Conservation (phyloP, 1,140 invertebrate species). For the Helicorthomorpha holstii region DNA sequence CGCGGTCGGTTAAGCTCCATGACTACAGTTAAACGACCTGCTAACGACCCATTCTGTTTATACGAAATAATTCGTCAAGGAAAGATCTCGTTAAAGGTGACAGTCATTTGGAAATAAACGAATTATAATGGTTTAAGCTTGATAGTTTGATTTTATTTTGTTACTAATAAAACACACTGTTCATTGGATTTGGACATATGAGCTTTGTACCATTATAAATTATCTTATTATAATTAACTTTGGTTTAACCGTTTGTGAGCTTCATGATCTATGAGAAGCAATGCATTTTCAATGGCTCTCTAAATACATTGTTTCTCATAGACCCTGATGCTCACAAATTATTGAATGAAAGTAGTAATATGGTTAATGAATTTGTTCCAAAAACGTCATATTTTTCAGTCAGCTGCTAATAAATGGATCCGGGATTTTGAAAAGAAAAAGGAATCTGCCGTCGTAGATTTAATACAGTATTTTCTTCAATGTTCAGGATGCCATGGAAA, state of each 20-base stretch:
- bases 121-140: too few species aligned
- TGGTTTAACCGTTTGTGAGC: too few species aligned
- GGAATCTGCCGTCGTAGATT: slow-evolving; percentile 73
- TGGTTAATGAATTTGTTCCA: too few species aligned
- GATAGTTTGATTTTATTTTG: slow-evolving; percentile 3
- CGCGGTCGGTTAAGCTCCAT: not conserved
- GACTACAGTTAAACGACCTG: not conserved
- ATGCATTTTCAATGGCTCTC: too few species aligned
- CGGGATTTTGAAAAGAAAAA: slow-evolving; percentile 78
- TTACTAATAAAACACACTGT: too few species aligned
- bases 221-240: too few species aligned
- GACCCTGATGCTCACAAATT: too few species aligned
- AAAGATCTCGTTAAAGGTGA: slow-evolving; percentile 26
- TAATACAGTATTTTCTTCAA: slow-evolving; percentile 98
- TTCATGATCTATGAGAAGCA: too few species aligned
- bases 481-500: slow-evolving; percentile 92
- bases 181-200: too few species aligned
- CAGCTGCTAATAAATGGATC: slow-evolving; percentile 97
- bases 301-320: too few species aligned
- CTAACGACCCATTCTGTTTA: slow-evolving; percentile 21
- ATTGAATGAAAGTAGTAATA: too few species aligned
- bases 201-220: too few species aligned
- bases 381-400: slow-evolving; percentile 32
- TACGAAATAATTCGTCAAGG: slow-evolving; percentile 30
- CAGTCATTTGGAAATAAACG: not conserved